Conservation (phyloP, 1,140 invertebrate genomes). For the Atopsyche davidsoni region DNA sequence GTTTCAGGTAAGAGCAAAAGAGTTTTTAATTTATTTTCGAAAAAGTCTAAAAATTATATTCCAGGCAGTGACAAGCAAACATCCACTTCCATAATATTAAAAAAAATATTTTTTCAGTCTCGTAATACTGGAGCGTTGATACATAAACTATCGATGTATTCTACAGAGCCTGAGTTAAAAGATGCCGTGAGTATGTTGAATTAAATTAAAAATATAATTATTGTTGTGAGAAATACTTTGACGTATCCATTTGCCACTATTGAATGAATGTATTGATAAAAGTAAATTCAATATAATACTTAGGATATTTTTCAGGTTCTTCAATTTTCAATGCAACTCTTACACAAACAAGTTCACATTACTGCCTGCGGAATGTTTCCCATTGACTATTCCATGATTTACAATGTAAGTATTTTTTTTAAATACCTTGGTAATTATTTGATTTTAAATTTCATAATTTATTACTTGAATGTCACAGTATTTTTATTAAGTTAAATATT, state of each 20-base stretch:
- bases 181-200: slow-evolving; percentile 9
- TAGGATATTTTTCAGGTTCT: slow-evolving; percentile 33
- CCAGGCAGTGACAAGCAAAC: background rate
- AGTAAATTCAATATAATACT: background rate
- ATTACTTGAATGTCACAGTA: too few species aligned
- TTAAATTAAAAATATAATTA: background rate
- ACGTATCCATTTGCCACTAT: background rate
- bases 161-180: slow-evolving; percentile 12
- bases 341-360: slow-evolving; percentile 35
- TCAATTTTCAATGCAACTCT: slow-evolving; percentile 36
- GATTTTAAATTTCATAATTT: too few species aligned
- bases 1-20: slow-evolving; percentile 6
- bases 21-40: background rate
- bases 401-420: slow-evolving; percentile 31
- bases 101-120: slow-evolving; percentile 9
- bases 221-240: background rate
- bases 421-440: background rate
- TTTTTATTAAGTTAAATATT: too few species aligned
- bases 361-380: slow-evolving; percentile 36
- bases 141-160: slow-evolving; percentile 18
- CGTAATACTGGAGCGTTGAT: slow-evolving; percentile 7
- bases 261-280: background rate
- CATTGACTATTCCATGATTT: slow-evolving; percentile 35
- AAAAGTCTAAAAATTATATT: background rate
- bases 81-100: background rate